These are phyloP conservation scores for Gallirallus australis DNA, from an alignment of 2,797 vertebrate genomes.

Conservation along the genomic window DNA sequence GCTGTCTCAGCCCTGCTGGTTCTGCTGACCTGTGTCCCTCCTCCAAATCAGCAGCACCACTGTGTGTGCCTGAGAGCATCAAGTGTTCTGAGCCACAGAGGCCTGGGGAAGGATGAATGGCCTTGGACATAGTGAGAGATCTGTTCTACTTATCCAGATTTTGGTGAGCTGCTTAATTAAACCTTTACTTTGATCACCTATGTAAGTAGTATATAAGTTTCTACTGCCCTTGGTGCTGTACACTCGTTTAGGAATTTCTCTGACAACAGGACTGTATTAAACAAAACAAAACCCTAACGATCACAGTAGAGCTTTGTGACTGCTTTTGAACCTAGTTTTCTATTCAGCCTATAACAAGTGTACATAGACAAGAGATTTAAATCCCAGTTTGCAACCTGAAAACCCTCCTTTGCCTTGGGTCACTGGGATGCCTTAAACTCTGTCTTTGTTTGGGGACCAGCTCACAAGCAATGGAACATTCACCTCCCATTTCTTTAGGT, in stretches of 20 bases:
- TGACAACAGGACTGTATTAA: neutral
- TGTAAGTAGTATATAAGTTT: neutral
- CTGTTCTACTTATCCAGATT: neutral
- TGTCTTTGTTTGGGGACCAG: neutral
- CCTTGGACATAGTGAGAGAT: neutral
- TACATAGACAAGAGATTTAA: neutral
- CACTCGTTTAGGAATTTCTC: neutral
- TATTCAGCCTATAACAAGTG: neutral
- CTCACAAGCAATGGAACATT: neutral
- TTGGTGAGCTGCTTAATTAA: neutral
- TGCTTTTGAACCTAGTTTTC: neutral
- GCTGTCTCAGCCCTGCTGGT: neutral
- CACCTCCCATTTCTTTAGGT: neutral
- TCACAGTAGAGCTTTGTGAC: neutral
- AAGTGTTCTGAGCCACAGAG: neutral
- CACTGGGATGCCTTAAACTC: neutral
- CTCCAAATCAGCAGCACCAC: neutral
- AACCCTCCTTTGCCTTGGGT: neutral
- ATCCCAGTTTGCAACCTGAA: neutral
- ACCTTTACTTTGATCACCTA: neutral
- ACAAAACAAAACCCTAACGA: neutral
- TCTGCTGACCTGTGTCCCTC: neutral
- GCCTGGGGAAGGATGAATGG: neutral
- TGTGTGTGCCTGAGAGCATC: neutral
- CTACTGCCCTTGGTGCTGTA: neutral